Percentiles rank a stretch among this genome's conserved stretches.
These are phyloP conservation scores for Scytalopus superciliaris DNA, from an alignment of 2,113 vertebrate genomes.

Conservation along the genomic window DNA sequence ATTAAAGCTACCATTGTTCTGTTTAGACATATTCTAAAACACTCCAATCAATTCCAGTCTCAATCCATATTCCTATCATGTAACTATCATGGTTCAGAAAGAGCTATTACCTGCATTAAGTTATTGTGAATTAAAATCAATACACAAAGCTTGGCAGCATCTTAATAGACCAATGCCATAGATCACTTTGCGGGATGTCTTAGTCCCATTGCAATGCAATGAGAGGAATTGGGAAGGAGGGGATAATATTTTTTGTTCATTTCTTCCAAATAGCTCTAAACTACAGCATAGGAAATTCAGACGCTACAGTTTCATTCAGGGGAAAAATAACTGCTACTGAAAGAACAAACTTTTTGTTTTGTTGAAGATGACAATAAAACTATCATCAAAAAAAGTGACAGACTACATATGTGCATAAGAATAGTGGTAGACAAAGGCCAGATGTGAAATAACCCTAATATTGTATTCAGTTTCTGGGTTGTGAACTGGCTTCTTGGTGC, in stretches of 20 bases:
- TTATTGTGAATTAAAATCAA: slow-evolving; percentile 48
- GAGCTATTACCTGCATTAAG: slow-evolving; percentile 21
- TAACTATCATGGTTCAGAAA: neutral
- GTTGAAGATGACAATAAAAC: neutral
- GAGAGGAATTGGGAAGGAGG: neutral
- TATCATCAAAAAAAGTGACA: neutral
- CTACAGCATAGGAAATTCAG: neutral
- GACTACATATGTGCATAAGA: neutral
- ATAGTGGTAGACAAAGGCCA: neutral
- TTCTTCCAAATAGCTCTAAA: neutral
- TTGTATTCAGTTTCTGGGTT: neutral
- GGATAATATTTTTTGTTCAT: neutral
- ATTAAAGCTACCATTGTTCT: neutral
- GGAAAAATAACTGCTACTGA: neutral
- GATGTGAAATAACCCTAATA: neutral
- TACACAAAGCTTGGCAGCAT: neutral
- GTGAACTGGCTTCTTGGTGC: neutral
- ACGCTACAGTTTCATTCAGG: neutral
- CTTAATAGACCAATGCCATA: neutral
- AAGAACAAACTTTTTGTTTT: neutral
- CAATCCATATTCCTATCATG: neutral
- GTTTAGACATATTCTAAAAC: neutral
- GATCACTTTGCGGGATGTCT: neutral
- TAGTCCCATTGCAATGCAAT: neutral
- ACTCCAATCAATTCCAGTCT: neutral